These are phyloP conservation scores for Acipenser transmontanus DNA, from an alignment of 2,797 vertebrate species.

Conservation along the genomic window DNA sequence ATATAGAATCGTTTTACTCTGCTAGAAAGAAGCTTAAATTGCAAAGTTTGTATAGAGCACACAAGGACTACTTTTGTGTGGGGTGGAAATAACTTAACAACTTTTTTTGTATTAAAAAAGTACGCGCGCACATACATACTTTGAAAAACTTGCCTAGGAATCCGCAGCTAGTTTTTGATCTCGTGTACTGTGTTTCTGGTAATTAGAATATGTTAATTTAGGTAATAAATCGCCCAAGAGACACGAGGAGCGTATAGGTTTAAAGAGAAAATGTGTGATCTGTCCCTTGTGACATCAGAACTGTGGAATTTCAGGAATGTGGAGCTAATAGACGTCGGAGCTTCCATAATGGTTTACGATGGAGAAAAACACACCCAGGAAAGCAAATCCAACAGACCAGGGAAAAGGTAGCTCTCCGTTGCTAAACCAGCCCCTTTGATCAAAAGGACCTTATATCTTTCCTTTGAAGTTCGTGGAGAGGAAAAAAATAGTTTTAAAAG, in stretches of 20 bases:
- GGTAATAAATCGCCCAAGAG: slow-evolving; percentile 35
- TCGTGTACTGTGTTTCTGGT: slow-evolving; percentile 25
- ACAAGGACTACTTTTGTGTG: not conserved
- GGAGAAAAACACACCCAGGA: slow-evolving; percentile 29
- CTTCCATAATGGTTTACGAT: slow-evolving; percentile 50
- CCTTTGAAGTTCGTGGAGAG: too few species aligned
- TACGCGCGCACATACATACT: too few species aligned
- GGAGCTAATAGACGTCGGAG: slow-evolving; percentile 47
- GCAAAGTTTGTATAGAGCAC: not conserved
- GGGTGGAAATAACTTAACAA: not conserved
- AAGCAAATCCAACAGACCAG: too few species aligned
- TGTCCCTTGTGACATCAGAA: slow-evolving; percentile 58
- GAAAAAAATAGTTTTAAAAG: too few species aligned
- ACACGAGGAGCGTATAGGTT: slow-evolving; percentile 17
- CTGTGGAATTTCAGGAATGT: slow-evolving; percentile 59
- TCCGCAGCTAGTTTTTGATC: slow-evolving; percentile 17
- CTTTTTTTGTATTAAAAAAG: too few species aligned
- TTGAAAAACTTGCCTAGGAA: not conserved
- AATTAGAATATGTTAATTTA: slow-evolving; percentile 35
- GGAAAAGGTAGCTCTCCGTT: too few species aligned
- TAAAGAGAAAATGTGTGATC: slow-evolving; percentile 37
- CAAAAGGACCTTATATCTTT: too few species aligned
- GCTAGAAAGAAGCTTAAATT: not conserved
- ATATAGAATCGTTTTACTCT: not conserved
- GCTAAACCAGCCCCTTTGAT: too few species aligned